Conservation (phyloP, 1,140 invertebrate species). For the Drosophila quadrilineata region DNA sequence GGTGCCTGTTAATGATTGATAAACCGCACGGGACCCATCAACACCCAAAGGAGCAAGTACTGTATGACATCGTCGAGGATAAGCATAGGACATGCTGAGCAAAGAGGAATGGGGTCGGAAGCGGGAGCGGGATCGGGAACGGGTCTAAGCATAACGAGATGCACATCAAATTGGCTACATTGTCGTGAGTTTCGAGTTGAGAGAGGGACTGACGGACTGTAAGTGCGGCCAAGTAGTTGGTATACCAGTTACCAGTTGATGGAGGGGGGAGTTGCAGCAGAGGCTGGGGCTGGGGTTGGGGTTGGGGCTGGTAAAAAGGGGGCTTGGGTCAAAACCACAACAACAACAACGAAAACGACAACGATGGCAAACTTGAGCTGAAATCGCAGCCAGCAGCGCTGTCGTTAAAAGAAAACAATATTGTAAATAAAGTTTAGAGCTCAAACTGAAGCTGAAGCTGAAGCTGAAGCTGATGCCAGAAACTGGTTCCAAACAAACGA, state of each 20-base stretch:
- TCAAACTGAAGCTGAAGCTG: too few species aligned
- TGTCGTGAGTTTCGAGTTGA: slow-evolving; percentile 54
- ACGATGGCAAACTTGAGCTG: slow-evolving; percentile 16
- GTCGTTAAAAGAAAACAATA: slow-evolving; percentile 78
- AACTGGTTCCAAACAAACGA: slow-evolving; percentile 58
- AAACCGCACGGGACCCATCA: slow-evolving; percentile 74
- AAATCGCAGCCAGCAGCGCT: slow-evolving; percentile 50
- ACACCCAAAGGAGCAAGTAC: slow-evolving; percentile 31
- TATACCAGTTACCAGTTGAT: slow-evolving; percentile 77
- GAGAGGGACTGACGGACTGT: slow-evolving; percentile 3
- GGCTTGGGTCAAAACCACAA: slow-evolving; percentile 73
- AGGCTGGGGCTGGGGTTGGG: too few species aligned
- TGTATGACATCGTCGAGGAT: not conserved
- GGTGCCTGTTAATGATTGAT: slow-evolving; percentile 70
- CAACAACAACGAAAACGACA: slow-evolving; percentile 46
- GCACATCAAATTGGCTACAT: slow-evolving; percentile 73
- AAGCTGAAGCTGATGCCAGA: slow-evolving; percentile 71
- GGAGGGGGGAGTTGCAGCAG: too few species aligned
- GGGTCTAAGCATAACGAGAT: slow-evolving; percentile 21
- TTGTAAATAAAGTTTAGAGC: slow-evolving; percentile 78
- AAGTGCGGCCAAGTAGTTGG: slow-evolving; percentile 40
- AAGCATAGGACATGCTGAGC: not conserved
- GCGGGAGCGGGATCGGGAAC: not conserved
- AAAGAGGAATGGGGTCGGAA: not conserved
- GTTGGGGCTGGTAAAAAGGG: slow-evolving; percentile 64